phyloP scores from a whole-genome alignment of 2,113 vertebrate genomes.

The Hippocampus guttulatus region DNA sequence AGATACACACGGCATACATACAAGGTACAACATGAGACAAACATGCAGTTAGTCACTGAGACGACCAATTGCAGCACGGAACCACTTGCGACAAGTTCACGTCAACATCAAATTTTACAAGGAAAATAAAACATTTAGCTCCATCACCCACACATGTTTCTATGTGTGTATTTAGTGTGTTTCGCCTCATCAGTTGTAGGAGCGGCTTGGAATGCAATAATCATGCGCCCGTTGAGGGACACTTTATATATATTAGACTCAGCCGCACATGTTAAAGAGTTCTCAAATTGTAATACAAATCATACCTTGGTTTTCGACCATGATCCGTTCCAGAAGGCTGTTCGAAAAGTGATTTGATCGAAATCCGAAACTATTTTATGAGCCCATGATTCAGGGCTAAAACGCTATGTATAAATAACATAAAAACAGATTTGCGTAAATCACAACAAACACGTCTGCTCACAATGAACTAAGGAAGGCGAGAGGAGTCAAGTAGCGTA shows the following conservation, averaged over 20 bases:
- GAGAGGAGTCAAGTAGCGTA: too few relatives aligned
- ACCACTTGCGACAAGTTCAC: conserved; percentile 8
- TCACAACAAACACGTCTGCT: too few relatives aligned
- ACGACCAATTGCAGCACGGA: conserved; percentile 21
- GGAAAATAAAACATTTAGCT: background rate
- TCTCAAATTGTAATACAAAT: background rate
- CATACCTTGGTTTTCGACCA: too few relatives aligned
- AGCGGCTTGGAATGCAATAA: background rate
- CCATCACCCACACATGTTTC: background rate
- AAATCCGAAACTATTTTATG: too few relatives aligned
- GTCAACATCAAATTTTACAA: conserved; percentile 18
- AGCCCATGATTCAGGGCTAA: too few relatives aligned
- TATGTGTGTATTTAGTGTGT: background rate
- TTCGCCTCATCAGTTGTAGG: background rate
- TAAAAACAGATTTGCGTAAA: too few relatives aligned
- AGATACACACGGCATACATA: conserved; percentile 23
- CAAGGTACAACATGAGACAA: conserved; percentile 22
- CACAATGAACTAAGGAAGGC: too few relatives aligned
- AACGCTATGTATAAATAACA: too few relatives aligned
- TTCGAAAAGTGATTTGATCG: too few relatives aligned
- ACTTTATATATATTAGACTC: background rate
- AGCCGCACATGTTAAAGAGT: background rate
- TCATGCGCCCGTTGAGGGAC: background rate
- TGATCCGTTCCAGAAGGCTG: too few relatives aligned
- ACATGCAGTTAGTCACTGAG: conserved; percentile 37